These are phyloP conservation scores for Stratiolaelaps scimitus DNA, from an alignment of 1,140 invertebrate species.

Conservation along the genomic window DNA sequence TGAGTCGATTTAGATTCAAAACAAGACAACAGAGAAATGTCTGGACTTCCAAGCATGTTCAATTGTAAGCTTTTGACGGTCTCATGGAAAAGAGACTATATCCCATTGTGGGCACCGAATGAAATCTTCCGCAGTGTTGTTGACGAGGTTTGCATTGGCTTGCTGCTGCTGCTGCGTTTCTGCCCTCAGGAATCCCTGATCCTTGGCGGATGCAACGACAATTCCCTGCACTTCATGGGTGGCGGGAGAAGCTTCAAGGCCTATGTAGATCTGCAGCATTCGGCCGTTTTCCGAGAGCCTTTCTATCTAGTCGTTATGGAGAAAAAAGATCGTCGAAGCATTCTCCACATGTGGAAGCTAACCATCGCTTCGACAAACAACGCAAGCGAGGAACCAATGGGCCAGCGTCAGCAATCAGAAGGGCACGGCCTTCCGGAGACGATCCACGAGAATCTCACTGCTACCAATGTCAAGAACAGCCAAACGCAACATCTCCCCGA, in stretches of 20 bases:
- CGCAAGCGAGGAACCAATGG: conserved; percentile 9
- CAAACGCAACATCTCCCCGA: conserved; percentile 34
- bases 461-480: conserved; percentile 36
- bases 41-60: too few species aligned
- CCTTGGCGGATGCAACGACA: conserved; percentile 42
- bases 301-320: conserved; percentile 89
- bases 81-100: too few species aligned
- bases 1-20: too few species aligned
- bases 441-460: conserved; percentile 44
- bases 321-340: conserved; percentile 54
- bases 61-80: too few species aligned
- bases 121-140: too few species aligned
- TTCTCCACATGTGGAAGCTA: conserved; percentile 88
- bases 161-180: too few species aligned
- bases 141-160: too few species aligned
- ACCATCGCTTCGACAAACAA: conserved; percentile 58
- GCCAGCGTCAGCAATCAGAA: conserved; percentile 5
- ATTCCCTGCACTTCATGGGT: conserved; percentile 33
- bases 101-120: too few species aligned
- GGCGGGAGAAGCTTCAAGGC: conserved; percentile 42
- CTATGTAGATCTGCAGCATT: conserved; percentile 72
- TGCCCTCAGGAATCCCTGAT: conserved; percentile 30
- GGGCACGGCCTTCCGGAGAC: conserved; percentile 49
- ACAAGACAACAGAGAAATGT: too few species aligned
- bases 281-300: conserved; percentile 73